Percentiles rank a stretch among this genome's conserved stretches.
phyloP scores from a whole-genome alignment of 2,113 vertebrate species.

The Trachemys scripta region DNA sequence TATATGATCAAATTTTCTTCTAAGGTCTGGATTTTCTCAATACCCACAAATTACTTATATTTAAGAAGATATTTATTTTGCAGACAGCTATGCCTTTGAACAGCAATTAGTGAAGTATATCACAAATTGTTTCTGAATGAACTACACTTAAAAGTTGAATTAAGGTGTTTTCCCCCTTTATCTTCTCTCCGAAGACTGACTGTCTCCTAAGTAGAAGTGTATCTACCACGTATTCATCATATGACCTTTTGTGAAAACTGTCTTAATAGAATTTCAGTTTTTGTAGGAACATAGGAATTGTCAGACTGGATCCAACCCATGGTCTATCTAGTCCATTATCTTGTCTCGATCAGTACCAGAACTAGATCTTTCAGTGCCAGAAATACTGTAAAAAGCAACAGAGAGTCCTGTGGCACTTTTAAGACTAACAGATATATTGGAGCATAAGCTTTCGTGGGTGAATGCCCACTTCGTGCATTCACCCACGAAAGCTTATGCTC shows the following conservation, averaged over 20 bases:
- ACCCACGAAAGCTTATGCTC: no score
- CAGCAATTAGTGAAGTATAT: background rate
- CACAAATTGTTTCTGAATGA: background rate
- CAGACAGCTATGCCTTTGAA: background rate
- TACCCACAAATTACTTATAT: rapidly evolving
- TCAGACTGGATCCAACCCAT: rapidly evolving
- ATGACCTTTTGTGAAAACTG: background rate
- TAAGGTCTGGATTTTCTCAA: background rate
- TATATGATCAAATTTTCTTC: background rate
- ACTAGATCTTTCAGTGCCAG: background rate
- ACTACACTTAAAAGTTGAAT: background rate
- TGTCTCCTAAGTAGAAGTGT: background rate
- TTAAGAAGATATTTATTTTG: background rate
- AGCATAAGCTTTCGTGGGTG: no score
- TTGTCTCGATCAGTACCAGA: no score
- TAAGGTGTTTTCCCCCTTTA: background rate
- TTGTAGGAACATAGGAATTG: background rate
- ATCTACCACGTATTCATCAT: background rate
- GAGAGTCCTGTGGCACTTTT: no score
- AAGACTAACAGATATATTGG: no score
- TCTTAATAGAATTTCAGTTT: background rate
- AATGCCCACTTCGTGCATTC: no score
- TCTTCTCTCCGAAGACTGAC: background rate
- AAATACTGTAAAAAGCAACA: background rate
- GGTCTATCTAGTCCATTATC: background rate